A percentile compares a stretch with the other conserved stretches of the same genome.
Conservation (phyloP, 2,888 invertebrate species). For the Amphiduros pacificus region DNA sequence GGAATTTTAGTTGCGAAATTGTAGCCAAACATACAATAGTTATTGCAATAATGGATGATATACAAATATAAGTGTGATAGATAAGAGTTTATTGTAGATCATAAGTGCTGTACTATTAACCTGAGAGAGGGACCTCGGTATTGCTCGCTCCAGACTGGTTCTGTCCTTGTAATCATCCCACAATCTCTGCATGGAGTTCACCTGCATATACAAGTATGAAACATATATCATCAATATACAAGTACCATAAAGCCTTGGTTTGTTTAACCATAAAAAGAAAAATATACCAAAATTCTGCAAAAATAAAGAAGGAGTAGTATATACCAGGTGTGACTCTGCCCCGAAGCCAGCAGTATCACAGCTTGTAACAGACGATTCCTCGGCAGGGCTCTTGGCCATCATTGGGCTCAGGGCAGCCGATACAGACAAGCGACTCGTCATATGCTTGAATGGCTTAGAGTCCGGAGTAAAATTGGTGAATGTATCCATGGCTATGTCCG, state of each 20-base stretch:
- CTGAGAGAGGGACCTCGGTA: constrained; percentile 42
- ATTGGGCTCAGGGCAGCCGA: constrained; percentile 5
- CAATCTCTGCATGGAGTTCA: constrained; percentile 39
- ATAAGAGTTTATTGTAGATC: too few species aligned
- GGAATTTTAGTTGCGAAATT: too few species aligned
- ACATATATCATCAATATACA: too few species aligned
- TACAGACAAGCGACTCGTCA: constrained; percentile 10
- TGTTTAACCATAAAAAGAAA: too few species aligned
- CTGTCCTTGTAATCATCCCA: constrained; percentile 54
- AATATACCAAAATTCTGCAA: too few species aligned
- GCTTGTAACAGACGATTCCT: background rate
- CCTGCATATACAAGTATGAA: too few species aligned
- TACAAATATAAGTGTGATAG: too few species aligned
- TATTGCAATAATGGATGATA: too few species aligned
- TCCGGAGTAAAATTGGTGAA: background rate
- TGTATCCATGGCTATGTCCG: constrained; percentile 11
- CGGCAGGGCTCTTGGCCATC: constrained; percentile 4
- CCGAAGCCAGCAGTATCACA: constrained; percentile 3
- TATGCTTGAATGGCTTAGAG: constrained; percentile 9
- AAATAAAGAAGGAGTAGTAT: too few species aligned
- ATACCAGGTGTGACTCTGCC: constrained; percentile 10
- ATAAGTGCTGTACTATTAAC: constrained; percentile 29
- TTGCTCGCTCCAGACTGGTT: constrained; percentile 41
- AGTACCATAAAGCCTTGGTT: too few species aligned
- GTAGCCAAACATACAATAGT: background rate